These are phyloP conservation scores for Cecidostiba fungosa DNA, from an alignment of 2,888 invertebrate genomes.

Conservation along the genomic window DNA sequence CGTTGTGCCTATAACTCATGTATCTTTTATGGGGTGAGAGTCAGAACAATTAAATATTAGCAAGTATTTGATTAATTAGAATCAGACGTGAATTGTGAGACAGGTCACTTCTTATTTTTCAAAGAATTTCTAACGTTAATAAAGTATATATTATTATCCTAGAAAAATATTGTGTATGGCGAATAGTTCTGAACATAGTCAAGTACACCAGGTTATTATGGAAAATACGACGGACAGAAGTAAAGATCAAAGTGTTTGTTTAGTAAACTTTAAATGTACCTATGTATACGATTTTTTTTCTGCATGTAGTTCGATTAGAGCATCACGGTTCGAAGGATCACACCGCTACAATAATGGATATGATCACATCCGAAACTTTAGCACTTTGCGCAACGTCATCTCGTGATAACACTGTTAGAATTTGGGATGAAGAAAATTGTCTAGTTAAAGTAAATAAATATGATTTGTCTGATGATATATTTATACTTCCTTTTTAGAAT, in stretches of 20 bases:
- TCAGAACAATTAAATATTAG: background rate
- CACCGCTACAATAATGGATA: constrained; percentile 62
- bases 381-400: constrained; percentile 70
- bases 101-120: no score
- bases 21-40: constrained; percentile 67
- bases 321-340: constrained; percentile 69
- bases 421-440: constrained; percentile 70
- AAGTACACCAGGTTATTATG: constrained; percentile 68
- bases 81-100: no score
- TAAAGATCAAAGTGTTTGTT: constrained; percentile 45
- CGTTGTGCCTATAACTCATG: constrained; percentile 65
- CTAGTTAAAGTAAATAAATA: constrained; percentile 65
- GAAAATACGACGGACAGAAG: constrained; percentile 67
- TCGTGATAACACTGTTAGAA: constrained; percentile 68
- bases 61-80: no score
- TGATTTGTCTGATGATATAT: background rate
- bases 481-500: no score
- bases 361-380: constrained; percentile 66
- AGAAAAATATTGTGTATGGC: constrained; percentile 67
- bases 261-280: background rate
- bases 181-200: constrained; percentile 61
- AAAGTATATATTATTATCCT: background rate
- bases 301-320: constrained; percentile 64
- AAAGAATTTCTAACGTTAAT: background rate
- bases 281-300: background rate